Evolutionary conservation across 2,888 invertebrate species (phyloP), one percentile per base, ranked within the genome.

Genomic region (Polymixis lichenea): DNA sequence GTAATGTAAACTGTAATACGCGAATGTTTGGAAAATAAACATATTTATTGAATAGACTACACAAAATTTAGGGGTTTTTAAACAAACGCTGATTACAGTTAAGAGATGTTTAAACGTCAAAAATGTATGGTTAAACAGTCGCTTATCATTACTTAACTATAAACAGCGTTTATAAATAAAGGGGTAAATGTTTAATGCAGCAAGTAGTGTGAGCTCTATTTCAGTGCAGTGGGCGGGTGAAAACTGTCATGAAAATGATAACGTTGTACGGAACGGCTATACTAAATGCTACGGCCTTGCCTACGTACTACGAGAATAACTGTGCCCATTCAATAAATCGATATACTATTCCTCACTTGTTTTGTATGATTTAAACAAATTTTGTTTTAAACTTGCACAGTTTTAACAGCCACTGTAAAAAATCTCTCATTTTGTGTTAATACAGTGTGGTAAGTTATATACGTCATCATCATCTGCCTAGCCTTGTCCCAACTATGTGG

Each of bases 241-340:
- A 62, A 78, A 75, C 62, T 75, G 56, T 62, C 75, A 75, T 64
- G 46, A 46, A 62, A 58, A 53, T 58, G 64, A 76, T 61, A 82
- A 68, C 25, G 5, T 65, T 58, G 17, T 78, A n/a, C 76, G 8
- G 64, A 55, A 49, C 67, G 55, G 61, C 81, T 55, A 17, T 60
- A 77, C 64, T 79, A 60, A 64, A 68, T 82, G 28, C 51, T 61
- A 25, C 43, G 62, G 38, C 78, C 78, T 60, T 68, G 78, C 55
- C 51, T 72, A 65, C 32, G 55, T 22, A 60, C 60, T 61, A 67
- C 78, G 22, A 81, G 66, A 75, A 81, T 80, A 78, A 74, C 56
- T 75, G 75, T 67, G 22, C 62, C 75, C 25, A 51, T 51, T 51
- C 60, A 75, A 78, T 75, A 67, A 75, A 75, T 81, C 82, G 15